These are phyloP conservation scores for Lamellibrachia satsuma DNA, from an alignment of 2,888 invertebrate species.

Conservation along the genomic window DNA sequence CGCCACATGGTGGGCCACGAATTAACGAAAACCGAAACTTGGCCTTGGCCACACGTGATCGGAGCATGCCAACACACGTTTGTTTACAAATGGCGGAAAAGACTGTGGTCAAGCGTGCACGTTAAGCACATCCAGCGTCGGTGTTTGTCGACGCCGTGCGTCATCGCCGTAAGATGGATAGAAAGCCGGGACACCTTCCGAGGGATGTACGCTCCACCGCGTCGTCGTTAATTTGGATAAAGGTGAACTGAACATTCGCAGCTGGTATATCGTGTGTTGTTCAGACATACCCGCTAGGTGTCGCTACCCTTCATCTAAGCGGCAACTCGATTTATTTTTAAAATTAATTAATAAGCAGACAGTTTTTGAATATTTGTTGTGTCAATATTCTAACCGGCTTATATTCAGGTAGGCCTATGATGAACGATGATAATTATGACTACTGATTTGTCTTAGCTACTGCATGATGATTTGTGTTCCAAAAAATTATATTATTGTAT, in stretches of 20 bases:
- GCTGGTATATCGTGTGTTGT: background rate
- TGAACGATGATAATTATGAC: no score
- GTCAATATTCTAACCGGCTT: no score
- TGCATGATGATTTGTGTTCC: no score
- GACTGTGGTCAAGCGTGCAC: background rate
- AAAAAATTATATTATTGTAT: no score
- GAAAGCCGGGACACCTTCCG: constrained; percentile 54
- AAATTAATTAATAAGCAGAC: no score
- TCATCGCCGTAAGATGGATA: constrained; percentile 50
- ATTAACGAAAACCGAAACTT: no score
- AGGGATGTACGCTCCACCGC: constrained; percentile 54
- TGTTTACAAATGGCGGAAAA: background rate
- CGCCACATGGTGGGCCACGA: no score
- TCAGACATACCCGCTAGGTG: background rate
- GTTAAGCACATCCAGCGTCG: background rate
- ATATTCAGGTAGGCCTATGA: no score
- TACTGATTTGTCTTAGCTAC: no score
- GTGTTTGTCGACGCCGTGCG: background rate
- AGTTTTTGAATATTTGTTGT: no score
- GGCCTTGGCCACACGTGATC: background rate
- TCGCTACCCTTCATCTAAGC: background rate
- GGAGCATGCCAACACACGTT: constrained; percentile 6
- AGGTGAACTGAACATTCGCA: constrained; percentile 42
- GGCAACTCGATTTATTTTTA: background rate
- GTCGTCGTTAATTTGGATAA: constrained; percentile 55